Percentiles rank a stretch among this genome's conserved stretches.
Evolutionary conservation across 2,113 vertebrate genomes (phyloP).

Genomic region (Otocyon megalotis): DNA sequence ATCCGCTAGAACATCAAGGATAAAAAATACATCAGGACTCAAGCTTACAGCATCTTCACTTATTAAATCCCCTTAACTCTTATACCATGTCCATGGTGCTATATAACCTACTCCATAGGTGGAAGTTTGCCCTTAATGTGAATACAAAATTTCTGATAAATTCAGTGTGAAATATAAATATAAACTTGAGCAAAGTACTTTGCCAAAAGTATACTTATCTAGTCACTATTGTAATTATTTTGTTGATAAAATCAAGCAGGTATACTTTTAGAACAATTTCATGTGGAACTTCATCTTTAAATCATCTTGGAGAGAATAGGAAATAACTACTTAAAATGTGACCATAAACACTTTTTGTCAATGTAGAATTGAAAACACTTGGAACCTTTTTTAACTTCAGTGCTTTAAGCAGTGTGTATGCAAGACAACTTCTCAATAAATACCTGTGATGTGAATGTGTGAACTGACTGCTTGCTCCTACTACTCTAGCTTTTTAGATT

Average conservation of each 20-base stretch:
- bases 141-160: background rate
- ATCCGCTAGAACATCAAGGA: background rate
- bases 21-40: background rate
- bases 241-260: conserved; percentile 12
- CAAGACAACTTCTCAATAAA: background rate
- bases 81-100: background rate
- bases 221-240: background rate
- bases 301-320: background rate
- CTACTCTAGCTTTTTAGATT: background rate
- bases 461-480: background rate
- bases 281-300: conserved; percentile 5
- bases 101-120: background rate
- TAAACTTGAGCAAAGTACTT: background rate
- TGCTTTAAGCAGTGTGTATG: background rate
- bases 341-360: background rate
- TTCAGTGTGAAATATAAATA: background rate
- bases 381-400: background rate
- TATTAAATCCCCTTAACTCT: background rate
- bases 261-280: background rate
- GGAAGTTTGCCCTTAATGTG: background rate
- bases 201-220: background rate
- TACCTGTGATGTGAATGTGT: background rate
- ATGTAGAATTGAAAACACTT: background rate
- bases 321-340: conserved; percentile 16
- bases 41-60: background rate